Evolutionary conservation across 64 coral and sea anemone species (phyloP).

Genomic region (Cladopsammia gracilis): DNA sequence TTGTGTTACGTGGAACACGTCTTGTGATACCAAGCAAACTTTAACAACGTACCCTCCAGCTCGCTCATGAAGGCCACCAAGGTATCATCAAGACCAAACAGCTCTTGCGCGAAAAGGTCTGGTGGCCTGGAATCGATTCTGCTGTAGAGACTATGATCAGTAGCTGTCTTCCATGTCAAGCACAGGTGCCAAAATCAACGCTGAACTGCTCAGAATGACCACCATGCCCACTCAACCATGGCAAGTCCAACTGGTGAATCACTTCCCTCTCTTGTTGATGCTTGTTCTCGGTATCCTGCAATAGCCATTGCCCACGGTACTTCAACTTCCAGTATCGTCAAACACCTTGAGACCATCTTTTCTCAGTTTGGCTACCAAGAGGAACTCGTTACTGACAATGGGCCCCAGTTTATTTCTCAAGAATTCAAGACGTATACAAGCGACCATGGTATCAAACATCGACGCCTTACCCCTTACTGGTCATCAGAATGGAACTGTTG

Average conservation of each 20-base stretch:
- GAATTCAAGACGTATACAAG: no score
- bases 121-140: not conserved
- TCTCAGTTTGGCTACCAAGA: not conserved
- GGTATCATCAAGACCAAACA: not conserved
- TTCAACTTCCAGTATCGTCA: not conserved
- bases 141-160: not conserved
- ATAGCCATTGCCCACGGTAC: constrained; percentile 6
- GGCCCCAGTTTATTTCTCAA: no score
- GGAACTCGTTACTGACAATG: no score
- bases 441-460: no score
- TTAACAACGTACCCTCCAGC: not conserved
- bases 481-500: no score
- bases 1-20: not conserved
- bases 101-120: not conserved
- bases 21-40: not conserved
- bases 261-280: not conserved
- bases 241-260: constrained; percentile 11
- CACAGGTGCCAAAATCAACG: constrained; percentile 2
- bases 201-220: constrained; percentile 26
- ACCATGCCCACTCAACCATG: constrained; percentile 21
- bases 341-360: constrained; percentile 21
- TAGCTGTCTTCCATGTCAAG: constrained; percentile 16
- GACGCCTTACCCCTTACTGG: no score
- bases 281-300: not conserved
- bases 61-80: no score